Conservation (phyloP, 2,797 vertebrate genomes). For the Mareca strepera region DNA sequence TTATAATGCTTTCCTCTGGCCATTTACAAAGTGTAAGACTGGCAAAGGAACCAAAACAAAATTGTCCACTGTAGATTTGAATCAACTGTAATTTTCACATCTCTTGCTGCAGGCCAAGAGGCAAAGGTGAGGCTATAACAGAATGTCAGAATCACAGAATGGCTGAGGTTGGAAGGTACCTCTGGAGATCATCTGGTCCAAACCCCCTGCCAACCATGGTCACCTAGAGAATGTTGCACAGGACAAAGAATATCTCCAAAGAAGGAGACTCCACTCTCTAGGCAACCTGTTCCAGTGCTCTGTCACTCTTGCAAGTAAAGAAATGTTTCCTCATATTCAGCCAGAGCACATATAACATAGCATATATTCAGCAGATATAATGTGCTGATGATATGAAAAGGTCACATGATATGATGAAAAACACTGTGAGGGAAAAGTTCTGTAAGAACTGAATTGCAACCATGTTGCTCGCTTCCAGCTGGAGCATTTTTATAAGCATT, state of each 20-base stretch:
- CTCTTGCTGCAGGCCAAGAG: neutral
- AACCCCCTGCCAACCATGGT: too few species aligned
- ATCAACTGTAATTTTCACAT: neutral
- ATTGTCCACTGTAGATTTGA: neutral
- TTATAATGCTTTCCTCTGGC: neutral
- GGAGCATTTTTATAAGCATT: neutral
- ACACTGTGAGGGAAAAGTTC: neutral
- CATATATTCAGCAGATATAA: too few species aligned
- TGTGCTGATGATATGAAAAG: neutral
- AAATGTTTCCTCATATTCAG: too few species aligned
- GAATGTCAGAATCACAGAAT: too few species aligned
- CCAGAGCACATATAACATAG: too few species aligned
- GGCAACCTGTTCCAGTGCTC: too few species aligned
- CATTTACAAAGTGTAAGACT: neutral
- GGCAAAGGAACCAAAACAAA: neutral
- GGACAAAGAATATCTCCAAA: too few species aligned
- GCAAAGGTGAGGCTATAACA: neutral
- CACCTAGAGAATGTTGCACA: too few species aligned
- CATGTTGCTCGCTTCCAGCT: neutral
- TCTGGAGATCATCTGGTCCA: too few species aligned
- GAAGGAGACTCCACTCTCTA: too few species aligned
- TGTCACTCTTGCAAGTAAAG: too few species aligned
- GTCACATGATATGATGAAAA: neutral
- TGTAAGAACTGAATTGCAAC: neutral
- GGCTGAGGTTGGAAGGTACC: too few species aligned